Evolutionary conservation across 1,140 invertebrate species (phyloP), one percentile per base, ranked within the genome.

Genomic region (Hestina assimilis): DNA sequence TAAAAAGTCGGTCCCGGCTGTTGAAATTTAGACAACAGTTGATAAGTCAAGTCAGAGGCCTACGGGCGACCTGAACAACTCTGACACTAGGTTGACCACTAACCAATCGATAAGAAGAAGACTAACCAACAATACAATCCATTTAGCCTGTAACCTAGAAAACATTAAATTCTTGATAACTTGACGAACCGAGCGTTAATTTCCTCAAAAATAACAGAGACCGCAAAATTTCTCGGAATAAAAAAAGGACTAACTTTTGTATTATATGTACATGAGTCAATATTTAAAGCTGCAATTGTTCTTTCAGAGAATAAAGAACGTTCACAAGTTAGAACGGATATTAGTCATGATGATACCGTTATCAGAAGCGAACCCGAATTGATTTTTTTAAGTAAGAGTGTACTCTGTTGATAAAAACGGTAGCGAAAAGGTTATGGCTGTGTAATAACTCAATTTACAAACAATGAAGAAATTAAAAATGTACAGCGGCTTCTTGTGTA

Each of bases 341-440:
- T 79, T 72, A 70, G 59, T 78, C 68, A 75, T 35, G 24, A 8
- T 31, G 73, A 79, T 79, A 75, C 66, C 42, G 47, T 51, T 79
- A 79, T 76, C 75, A 42, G 31, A 33, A 11, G 31, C 41, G 35
- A 56, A 62, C 50, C 60, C 59, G 71, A 74, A 75, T 66, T 64
- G 65, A 53, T 57, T 63, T 72, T 71, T 71, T 71, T 52, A 45
- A 52, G 35, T 56, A 52, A 14, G 15, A 9, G 19, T 55, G 41
- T 46, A 17, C 24, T 24, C 35, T 38, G 19, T 40, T 54, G 61
- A 67, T 59, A 66, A 61, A 4, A 26, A 19, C n/a, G n/a, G n/a
- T n/a, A n/a, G n/a, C n/a, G n/a, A n/a, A n/a, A n/a, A n/a, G n/a
- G n/a, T n/a, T n/a, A n/a, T n/a, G n/a, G n/a, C n/a, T n/a, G n/a